These are phyloP conservation scores for Rhamnusium bicolor DNA, from an alignment of 2,888 invertebrate species.

Conservation along the genomic window DNA sequence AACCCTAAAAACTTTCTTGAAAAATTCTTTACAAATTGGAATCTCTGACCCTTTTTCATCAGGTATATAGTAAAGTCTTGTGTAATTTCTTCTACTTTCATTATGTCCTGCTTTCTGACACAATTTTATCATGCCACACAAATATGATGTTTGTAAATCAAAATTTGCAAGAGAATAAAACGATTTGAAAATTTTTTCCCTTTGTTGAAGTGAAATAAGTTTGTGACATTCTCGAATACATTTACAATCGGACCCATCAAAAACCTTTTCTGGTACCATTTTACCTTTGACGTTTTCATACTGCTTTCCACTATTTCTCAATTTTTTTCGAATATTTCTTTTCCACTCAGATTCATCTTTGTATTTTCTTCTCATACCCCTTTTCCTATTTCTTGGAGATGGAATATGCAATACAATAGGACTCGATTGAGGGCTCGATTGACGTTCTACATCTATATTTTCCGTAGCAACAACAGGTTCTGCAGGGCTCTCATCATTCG, in stretches of 20 bases:
- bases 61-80: too few species aligned
- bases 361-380: not conserved
- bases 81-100: not conserved
- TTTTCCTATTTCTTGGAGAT: not conserved
- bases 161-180: too few species aligned
- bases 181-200: not conserved
- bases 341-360: not conserved
- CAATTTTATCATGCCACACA: not conserved
- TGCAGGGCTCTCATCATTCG: not conserved
- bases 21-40: too few species aligned
- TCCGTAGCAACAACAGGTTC: not conserved
- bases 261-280: not conserved
- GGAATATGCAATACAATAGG: not conserved
- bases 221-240: not conserved
- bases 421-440: too few species aligned
- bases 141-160: too few species aligned
- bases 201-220: not conserved
- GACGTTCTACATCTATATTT: not conserved
- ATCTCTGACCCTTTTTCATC: too few species aligned
- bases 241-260: not conserved
- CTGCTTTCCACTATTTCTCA: not conserved
- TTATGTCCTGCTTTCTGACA: not conserved
- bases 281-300: conserved; percentile 1
- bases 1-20: not conserved
- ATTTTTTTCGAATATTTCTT: not conserved